A percentile compares a stretch with the other conserved stretches of the same genome.
These are phyloP conservation scores for Muscina levida DNA, from an alignment of 2,888 invertebrate species.

Conservation along the genomic window DNA sequence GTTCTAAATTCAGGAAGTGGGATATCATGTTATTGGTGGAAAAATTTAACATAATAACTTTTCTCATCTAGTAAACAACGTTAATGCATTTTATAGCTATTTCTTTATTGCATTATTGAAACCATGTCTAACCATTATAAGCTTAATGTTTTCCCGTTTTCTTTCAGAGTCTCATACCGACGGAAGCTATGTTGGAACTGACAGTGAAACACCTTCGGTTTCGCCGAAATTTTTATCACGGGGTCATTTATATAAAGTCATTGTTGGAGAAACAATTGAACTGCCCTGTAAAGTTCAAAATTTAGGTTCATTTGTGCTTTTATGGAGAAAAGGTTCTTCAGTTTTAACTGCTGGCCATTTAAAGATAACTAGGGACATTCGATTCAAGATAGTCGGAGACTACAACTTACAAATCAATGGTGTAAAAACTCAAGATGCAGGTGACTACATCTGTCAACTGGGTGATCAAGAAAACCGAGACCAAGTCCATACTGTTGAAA, in stretches of 20 bases:
- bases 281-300: slow-evolving; percentile 91
- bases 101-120: no score
- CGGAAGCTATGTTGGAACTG: slow-evolving; percentile 45
- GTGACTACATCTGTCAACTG: slow-evolving; percentile 87
- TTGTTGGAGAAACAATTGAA: slow-evolving; percentile 88
- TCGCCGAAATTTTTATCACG: slow-evolving; percentile 87
- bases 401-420: slow-evolving; percentile 86
- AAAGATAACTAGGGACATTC: slow-evolving; percentile 85
- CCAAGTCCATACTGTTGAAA: slow-evolving; percentile 88
- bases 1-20: no score
- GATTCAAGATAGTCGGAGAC: slow-evolving; percentile 85
- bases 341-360: slow-evolving; percentile 86
- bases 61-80: no score
- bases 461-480: slow-evolving; percentile 86
- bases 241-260: slow-evolving; percentile 88
- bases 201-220: slow-evolving; percentile 75
- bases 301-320: slow-evolving; percentile 84
- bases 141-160: background rate
- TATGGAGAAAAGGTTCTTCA: slow-evolving; percentile 86
- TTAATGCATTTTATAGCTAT: no score
- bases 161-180: slow-evolving; percentile 60
- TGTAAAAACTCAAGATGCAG: slow-evolving; percentile 86
- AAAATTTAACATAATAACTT: no score
- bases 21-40: no score
- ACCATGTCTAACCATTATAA: background rate